phyloP scores from a whole-genome alignment of 2,888 invertebrate genomes.

The Operophtera brumata region DNA sequence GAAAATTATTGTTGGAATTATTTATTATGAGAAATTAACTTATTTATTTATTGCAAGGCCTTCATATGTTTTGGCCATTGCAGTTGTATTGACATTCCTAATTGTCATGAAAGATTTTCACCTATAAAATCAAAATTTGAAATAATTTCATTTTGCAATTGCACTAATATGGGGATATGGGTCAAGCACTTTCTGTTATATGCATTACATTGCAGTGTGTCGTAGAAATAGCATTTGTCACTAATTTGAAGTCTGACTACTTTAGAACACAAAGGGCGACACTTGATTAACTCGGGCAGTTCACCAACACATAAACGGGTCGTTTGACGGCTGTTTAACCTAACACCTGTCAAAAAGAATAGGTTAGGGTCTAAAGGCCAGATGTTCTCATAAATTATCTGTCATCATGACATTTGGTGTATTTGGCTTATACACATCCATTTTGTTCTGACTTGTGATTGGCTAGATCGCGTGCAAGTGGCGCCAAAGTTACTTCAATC shows the following conservation, averaged over 20 bases:
- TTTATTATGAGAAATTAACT: constrained; percentile 27
- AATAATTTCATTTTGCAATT: constrained; percentile 22
- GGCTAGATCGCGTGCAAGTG: neutral
- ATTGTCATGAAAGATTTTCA: constrained; percentile 50
- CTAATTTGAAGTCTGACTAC: constrained; percentile 19
- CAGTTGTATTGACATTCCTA: constrained; percentile 37
- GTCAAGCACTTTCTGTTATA: constrained; percentile 11
- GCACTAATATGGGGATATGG: constrained; percentile 20
- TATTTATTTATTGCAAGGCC: constrained; percentile 49
- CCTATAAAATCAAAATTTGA: constrained; percentile 60
- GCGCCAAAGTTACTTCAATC: neutral
- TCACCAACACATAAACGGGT: too few species aligned
- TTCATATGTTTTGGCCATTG: constrained; percentile 76
- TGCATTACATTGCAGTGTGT: constrained; percentile 27
- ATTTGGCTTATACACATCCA: too few species aligned
- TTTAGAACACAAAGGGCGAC: neutral
- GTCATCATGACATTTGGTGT: too few species aligned
- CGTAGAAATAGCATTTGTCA: constrained; percentile 36
- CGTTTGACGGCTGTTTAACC: too few species aligned
- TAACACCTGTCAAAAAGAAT: too few species aligned
- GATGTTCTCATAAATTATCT: too few species aligned
- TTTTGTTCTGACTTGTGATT: neutral
- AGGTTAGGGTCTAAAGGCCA: too few species aligned
- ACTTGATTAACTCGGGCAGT: neutral
- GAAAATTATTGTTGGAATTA: constrained; percentile 23